Base-by-base conservation (phyloP, 2,888 invertebrate species). In the Nemurella pictetii region DNA sequence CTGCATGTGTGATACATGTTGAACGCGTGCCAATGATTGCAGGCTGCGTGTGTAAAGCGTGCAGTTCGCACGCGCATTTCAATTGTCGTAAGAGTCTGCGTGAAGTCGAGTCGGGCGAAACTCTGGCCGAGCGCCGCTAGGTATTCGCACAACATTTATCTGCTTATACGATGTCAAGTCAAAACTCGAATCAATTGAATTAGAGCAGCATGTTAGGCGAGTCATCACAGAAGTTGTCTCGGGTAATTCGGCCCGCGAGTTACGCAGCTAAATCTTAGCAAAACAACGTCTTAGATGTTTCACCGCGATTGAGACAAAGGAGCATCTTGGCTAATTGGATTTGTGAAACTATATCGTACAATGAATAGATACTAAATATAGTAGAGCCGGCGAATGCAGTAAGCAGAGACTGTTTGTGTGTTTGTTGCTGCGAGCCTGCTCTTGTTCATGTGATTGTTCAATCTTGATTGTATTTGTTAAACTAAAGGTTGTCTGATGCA, bases 381-480 rank as follows among this genome's bases (percentile, higher is more conserved):
- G 32, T 55, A 55, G 9, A 55, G 20, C 55, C 3, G n/a, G n/a
- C n/a, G 15, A 20, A 55, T 55, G 55, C 55, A 55, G 55, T 55
- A 20, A 55, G 55, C 55, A 55, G 55, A 12, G 5, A 78, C 9
- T 78, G 20, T 78, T 78, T 30, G 12, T 78, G 30, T 78, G 30
- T 29, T 4, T 78, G 78, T 29, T 5, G 30, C 25, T 12, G 78
- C 78, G n/a, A 75, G 75, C 28, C 26, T 75, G 9, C 75, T 2
- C 75, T 75, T 75, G 27, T 75, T 75, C 26, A 9, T 27, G 28
- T 78, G 28, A 78, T 78, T 55, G 78, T 78, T 78, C 28, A 27
- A 78, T 30, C 20, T 78, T 78, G 78, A 78, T 78, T 78, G 78
- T 78, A 78, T 78, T 78, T 78, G 28, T 78, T 30, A 7, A 55